Conservation (phyloP, 2,888 invertebrate species). For the Phaonia tiefii region DNA sequence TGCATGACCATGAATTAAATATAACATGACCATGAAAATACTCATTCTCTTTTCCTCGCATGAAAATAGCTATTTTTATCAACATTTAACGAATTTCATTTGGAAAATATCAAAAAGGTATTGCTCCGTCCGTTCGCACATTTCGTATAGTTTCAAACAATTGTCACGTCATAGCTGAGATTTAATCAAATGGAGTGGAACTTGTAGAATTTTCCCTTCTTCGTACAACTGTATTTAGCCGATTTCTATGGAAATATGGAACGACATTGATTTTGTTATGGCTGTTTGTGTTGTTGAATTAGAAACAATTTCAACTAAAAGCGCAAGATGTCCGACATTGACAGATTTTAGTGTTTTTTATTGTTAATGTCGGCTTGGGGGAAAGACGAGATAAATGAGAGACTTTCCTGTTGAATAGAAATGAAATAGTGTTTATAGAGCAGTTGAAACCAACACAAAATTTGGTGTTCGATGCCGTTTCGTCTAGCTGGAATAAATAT, state of each 20-base stretch:
- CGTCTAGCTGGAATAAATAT: no score
- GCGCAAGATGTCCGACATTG: not conserved
- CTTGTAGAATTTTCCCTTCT: slow-evolving; percentile 12
- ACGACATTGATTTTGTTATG: not conserved
- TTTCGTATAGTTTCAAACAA: not conserved
- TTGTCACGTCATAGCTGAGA: not conserved
- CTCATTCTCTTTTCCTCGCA: not conserved
- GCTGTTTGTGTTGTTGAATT: slow-evolving; percentile 26
- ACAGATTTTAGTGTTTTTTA: not conserved
- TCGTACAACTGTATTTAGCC: slow-evolving; percentile 28
- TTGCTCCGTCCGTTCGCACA: no score
- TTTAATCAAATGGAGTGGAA: slow-evolving; percentile 46
- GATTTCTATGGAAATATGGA: not conserved
- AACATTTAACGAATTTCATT: no score
- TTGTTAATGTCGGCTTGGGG: not conserved
- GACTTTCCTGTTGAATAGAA: no score
- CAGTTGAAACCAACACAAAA: no score
- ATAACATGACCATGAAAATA: slow-evolving; percentile 55
- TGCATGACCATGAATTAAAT: slow-evolving; percentile 50
- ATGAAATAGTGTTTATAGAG: no score
- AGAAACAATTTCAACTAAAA: slow-evolving; percentile 23
- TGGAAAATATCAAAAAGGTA: no score
- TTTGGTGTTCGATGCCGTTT: no score
- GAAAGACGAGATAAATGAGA: no score
- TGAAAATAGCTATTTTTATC: slow-evolving; percentile 23